These are phyloP conservation scores for Agrotis puta DNA, from an alignment of 2,888 invertebrate genomes.

Conservation along the genomic window DNA sequence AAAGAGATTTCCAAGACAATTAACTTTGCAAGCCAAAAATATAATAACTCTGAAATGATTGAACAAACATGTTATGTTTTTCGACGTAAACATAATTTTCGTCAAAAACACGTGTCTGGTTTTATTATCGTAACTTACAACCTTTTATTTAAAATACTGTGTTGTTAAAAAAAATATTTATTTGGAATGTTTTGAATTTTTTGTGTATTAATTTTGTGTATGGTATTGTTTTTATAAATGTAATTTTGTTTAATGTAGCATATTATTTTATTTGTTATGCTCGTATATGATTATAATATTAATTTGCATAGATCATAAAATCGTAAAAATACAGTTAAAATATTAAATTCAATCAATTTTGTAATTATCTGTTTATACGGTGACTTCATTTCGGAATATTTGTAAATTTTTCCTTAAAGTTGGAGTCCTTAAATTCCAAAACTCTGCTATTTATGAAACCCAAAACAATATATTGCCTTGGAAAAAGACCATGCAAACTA, in stretches of 20 bases:
- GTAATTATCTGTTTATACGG: background rate
- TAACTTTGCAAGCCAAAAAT: background rate
- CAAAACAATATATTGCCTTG: no score
- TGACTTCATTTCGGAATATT: background rate
- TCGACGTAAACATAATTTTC: background rate
- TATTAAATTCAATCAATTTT: background rate
- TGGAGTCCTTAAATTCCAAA: background rate
- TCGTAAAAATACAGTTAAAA: background rate
- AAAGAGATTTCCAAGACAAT: background rate
- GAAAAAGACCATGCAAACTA: no score
- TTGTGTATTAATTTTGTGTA: constrained; percentile 1
- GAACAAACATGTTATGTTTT: background rate
- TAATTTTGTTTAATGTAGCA: no score
- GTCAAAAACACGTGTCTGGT: constrained; percentile 4
- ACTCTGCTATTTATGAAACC: no score
- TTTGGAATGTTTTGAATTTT: background rate
- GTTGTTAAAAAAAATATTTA: constrained; percentile 1
- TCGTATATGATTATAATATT: background rate
- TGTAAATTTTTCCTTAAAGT: background rate
- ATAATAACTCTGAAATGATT: no score
- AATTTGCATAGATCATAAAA: no score
- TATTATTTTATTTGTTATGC: background rate
- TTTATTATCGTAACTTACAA: constrained; percentile 12
- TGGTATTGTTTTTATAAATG: no score
- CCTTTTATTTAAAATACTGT: background rate